Percentiles rank a stretch among this genome's conserved stretches.
phyloP scores from a whole-genome alignment of 2,888 invertebrate species.

The Euplagia quadripunctaria region DNA sequence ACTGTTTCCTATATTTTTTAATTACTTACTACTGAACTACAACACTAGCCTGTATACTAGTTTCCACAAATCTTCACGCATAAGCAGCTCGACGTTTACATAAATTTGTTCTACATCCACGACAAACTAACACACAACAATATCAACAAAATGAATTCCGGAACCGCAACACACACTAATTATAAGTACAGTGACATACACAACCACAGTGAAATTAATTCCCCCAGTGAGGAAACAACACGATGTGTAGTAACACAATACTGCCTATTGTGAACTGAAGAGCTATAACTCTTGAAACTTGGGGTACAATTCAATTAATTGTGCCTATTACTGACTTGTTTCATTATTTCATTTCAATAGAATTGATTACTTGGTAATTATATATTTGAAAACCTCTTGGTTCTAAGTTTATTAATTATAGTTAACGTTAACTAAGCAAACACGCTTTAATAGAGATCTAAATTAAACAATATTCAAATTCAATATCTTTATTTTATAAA shows the following conservation, averaged over 20 bases:
- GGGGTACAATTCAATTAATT: slow-evolving; percentile 44
- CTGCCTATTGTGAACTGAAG: slow-evolving; percentile 35
- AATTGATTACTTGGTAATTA: slow-evolving; percentile 13
- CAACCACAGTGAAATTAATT: slow-evolving; percentile 10
- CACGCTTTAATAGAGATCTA: no score
- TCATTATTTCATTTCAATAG: slow-evolving; percentile 35
- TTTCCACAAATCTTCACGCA: no score
- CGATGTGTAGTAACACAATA: slow-evolving; percentile 30
- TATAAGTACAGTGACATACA: slow-evolving; percentile 8
- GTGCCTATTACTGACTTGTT: slow-evolving; percentile 36
- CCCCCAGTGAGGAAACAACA: not conserved
- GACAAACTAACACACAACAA: slow-evolving; percentile 8
- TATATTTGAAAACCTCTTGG: slow-evolving; percentile 1
- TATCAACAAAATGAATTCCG: slow-evolving; percentile 11
- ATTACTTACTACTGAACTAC: no score
- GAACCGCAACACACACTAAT: slow-evolving; percentile 8
- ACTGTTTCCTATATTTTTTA: no score
- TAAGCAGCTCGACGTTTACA: not conserved
- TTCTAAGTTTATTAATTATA: not conserved
- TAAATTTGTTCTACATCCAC: not conserved
- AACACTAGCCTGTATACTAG: no score
- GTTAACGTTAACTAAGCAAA: no score
- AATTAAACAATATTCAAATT: no score
- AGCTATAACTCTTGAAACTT: slow-evolving; percentile 37
- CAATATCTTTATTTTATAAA: no score